Evolutionary conservation across 1,140 invertebrate species (phyloP).

Genomic region (Megalonaias nervosa): DNA sequence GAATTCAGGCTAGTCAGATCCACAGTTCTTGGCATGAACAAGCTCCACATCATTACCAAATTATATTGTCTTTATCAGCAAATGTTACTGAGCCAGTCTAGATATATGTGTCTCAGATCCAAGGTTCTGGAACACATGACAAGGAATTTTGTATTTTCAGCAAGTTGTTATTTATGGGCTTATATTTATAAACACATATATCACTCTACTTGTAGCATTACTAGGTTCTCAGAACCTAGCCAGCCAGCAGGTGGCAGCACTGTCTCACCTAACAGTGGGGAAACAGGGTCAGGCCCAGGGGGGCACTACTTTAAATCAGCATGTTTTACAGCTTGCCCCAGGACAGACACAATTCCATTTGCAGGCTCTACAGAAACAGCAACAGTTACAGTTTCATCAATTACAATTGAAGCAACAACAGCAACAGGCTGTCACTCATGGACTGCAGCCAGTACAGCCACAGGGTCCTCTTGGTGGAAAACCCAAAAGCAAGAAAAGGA

Average conservation of each 20-base stretch:
- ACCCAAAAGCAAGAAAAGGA: conserved; percentile 62
- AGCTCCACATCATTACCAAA: too few relatives aligned
- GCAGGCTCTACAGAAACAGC: conserved; percentile 25
- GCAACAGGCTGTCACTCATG: conserved; percentile 76
- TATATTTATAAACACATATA: background rate
- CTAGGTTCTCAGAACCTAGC: conserved; percentile 32
- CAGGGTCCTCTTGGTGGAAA: conserved; percentile 32
- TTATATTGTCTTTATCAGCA: too few relatives aligned
- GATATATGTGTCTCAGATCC: too few relatives aligned
- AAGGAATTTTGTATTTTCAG: too few relatives aligned
- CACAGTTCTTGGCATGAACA: too few relatives aligned
- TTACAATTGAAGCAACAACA: conserved; percentile 77
- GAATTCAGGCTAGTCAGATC: too few relatives aligned
- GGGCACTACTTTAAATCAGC: too few relatives aligned
- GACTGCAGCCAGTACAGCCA: conserved; percentile 64
- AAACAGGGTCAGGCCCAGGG: conserved; percentile 5
- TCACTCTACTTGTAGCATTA: conserved; percentile 22
- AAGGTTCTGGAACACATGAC: too few relatives aligned
- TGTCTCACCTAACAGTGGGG: conserved; percentile 45
- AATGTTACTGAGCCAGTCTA: too few relatives aligned
- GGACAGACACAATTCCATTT: too few relatives aligned
- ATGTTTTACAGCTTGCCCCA: too few relatives aligned
- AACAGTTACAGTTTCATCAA: conserved; percentile 54
- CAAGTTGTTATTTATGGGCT: background rate
- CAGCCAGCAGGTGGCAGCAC: conserved; percentile 43